Base-by-base conservation (phyloP, 2,888 invertebrate species). In the Petrophora chlorosata region DNA sequence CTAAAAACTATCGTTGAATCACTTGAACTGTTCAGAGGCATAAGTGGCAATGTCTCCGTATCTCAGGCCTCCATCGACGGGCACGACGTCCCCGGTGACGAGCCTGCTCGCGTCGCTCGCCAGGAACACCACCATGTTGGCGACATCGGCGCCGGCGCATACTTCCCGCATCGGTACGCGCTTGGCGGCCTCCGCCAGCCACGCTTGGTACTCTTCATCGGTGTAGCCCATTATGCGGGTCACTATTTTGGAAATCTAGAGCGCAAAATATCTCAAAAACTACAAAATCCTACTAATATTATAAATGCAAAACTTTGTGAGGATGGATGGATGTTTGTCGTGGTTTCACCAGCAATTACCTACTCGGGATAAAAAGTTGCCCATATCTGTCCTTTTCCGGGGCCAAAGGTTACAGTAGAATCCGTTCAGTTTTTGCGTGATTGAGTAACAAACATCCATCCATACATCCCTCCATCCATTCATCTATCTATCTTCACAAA, bases 61-160 rank as follows among this genome's bases (percentile, higher is more conserved):
- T 1, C 41, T n/a, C 12, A 35, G 44, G 13, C 45, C 43, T 2
- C 50, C 47, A 22, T 43, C 45, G 14, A 46, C 41, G 3, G 47
- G 40, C 14, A 47, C 14, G 5, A 47, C 8, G 7, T 22, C 23
- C 3, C 46, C 46, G 7, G 42, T 46, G 38, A 35, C n/a, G 22
- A 45, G 41, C 15, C 45, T 36, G 22, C 41, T 33, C 5, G 22
- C 23, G 9, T 34, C 42, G 19, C 43, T 43, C 9, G 47, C 19
- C 5, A 47, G n/a, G 9, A 32, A 35, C 7, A 32, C 8, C 2
- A 36, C n/a, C 41, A 17, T 30, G 16, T 5, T 9, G 7, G 41
- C 47, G 0, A 47, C 14, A n/a, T 47, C 47, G 2, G 9, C 35
- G 1, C 12, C 40, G 0, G 10, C 9, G 30, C 47, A 47, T 13